phyloP scores from a whole-genome alignment of 2,797 vertebrate species.

The Uromys caudimaculatus region DNA sequence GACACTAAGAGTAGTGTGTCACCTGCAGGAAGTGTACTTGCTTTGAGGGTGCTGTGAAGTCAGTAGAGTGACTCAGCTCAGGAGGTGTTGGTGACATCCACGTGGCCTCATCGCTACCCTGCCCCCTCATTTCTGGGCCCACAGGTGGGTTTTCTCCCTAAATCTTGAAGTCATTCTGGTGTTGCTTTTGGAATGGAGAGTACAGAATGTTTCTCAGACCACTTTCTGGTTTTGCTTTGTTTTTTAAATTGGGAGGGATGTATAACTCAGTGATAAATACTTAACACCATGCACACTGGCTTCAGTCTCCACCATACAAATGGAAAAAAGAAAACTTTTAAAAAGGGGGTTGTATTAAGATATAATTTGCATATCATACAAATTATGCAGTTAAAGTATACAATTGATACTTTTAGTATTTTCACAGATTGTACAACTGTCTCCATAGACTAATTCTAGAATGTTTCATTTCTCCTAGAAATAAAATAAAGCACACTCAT shows the following conservation, averaged over 20 bases:
- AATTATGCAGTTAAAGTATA: not conserved
- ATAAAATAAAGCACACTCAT: not conserved
- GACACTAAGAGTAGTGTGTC: not conserved
- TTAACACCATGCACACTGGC: not conserved
- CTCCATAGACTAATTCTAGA: not conserved
- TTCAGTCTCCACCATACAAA: not conserved
- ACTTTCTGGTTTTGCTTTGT: not conserved
- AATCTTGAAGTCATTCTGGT: not conserved
- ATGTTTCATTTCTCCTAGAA: not conserved
- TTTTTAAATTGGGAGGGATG: not conserved
- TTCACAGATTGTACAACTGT: not conserved
- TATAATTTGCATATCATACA: not conserved
- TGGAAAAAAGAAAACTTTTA: not conserved
- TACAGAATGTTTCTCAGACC: not conserved
- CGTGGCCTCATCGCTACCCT: fast-evolving
- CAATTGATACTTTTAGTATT: not conserved
- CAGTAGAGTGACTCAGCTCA: fast-evolving
- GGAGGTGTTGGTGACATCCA: not conserved
- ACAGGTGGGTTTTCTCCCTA: fast-evolving
- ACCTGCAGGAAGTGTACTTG: not conserved
- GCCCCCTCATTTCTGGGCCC: no score
- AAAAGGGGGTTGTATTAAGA: not conserved
- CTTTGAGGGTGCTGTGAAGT: not conserved
- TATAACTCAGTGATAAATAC: not conserved
- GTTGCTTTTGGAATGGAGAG: not conserved